phyloP scores from a whole-genome alignment of 2,113 vertebrate species.

The Tenrec ecaudatus region DNA sequence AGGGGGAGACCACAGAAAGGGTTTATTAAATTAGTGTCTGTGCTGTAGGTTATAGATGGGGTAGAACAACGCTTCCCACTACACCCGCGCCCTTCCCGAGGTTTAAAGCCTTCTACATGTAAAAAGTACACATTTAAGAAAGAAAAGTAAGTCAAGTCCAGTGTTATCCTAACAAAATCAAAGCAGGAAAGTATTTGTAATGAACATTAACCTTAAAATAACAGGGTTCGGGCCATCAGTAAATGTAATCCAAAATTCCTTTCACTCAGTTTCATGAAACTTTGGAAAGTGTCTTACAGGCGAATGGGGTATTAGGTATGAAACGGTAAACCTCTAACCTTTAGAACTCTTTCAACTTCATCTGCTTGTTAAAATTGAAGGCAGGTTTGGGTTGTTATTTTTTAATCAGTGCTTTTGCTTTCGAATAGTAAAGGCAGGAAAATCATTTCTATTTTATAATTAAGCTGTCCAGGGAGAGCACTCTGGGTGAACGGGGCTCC shows the following conservation, averaged over 20 bases:
- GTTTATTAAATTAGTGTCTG: constrained; percentile 78
- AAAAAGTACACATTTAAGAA: constrained; percentile 72
- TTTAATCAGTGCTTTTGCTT: constrained; percentile 62
- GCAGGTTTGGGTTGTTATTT: neutral
- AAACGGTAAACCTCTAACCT: constrained; percentile 34
- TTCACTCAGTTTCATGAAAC: constrained; percentile 53
- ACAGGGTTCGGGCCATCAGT: constrained; percentile 45
- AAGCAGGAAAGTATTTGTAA: constrained; percentile 70
- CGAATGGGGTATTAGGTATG: constrained; percentile 32
- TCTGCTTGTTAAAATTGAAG: constrained; percentile 67
- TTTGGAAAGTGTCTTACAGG: constrained; percentile 61
- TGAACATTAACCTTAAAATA: constrained; percentile 66
- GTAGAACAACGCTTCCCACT: constrained; percentile 45
- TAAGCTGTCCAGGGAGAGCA: constrained; percentile 46
- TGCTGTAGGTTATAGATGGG: constrained; percentile 77
- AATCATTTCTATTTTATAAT: constrained; percentile 56
- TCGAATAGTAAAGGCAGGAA: constrained; percentile 59
- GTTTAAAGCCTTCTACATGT: constrained; percentile 61
- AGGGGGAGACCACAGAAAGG: neutral
- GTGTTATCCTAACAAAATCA: constrained; percentile 68
- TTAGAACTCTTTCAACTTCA: constrained; percentile 49
- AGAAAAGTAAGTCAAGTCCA: constrained; percentile 64
- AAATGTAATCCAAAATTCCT: constrained; percentile 55
- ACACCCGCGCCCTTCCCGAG: constrained; percentile 64
- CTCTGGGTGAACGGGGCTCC: neutral